Evolutionary conservation across 2,888 invertebrate species (phyloP), one percentile per base, ranked within the genome.

Genomic region (Synergus laeviventris): DNA sequence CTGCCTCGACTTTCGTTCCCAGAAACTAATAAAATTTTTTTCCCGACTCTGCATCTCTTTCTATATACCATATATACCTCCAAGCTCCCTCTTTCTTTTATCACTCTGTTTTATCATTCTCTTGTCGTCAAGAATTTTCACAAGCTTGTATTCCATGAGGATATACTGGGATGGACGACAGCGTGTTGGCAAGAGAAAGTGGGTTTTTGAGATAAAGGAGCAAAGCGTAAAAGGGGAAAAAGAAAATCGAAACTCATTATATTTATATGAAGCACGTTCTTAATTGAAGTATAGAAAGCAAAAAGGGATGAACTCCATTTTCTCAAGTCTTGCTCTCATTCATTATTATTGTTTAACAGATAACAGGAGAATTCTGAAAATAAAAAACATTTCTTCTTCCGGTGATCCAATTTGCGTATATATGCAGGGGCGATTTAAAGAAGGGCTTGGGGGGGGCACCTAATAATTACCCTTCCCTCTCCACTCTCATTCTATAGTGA

Each of bases 21-120:
- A 56, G 56, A 56, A 56, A 56, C 56, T 56, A 56, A 56, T 56
- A 56, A 56, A 56, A 18, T 24, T 56, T 21, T 56, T 56, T 21
- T 21, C 21, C 56, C 21, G 56, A 21, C 56, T 49, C 12, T 56
- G 1, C 21, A 21, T 56, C 56, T 49, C 49, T 49, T 11, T 5
- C 16, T 45, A 45, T 1, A 16, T 31, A 31, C 31, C n/a, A n/a
- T 45, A 45, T 45, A 45, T 45, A 45, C 1, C 54, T 18, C 18
- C 54, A 18, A 18, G 9, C 1, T 54, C 18, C 18, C 54, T 1
- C 54, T 54, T 54, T 54, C 54, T 54, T 54, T 54, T 54, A 18
- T 54, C 54, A 54, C 18, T 54, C 21, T 56, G 18, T 56, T 18
- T 56, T 56, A 21, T 56, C 21, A 56, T 56, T 21, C 56, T 56